These are phyloP conservation scores for Abscondita cerata DNA, from an alignment of 2,888 invertebrate genomes.

Conservation along the genomic window DNA sequence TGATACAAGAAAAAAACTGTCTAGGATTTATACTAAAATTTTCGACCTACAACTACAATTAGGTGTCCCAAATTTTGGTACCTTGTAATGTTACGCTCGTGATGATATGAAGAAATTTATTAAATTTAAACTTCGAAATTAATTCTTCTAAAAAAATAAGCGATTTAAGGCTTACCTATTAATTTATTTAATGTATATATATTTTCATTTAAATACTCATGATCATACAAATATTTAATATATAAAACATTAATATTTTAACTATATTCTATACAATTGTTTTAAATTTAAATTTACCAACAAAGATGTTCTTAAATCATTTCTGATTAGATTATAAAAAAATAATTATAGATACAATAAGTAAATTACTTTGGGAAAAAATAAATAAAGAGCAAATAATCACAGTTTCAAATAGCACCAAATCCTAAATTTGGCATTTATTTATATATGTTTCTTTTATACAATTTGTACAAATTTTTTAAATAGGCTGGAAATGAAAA, in stretches of 20 bases:
- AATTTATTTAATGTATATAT: constrained; percentile 18
- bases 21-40: no score
- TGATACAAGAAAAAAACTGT: no score
- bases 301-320: constrained; percentile 14
- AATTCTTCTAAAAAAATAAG: constrained; percentile 17
- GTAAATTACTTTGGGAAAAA: constrained; percentile 34
- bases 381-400: constrained; percentile 49
- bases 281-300: constrained; percentile 22
- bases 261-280: constrained; percentile 22
- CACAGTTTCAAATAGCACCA: constrained; percentile 60
- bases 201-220: constrained; percentile 16
- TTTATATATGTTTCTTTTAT: constrained; percentile 40
- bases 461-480: constrained; percentile 36
- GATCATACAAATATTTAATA: constrained; percentile 19
- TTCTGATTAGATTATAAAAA: constrained; percentile 36
- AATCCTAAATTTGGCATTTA: constrained; percentile 57
- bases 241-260: constrained; percentile 34
- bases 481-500: constrained; percentile 23
- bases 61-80: no score
- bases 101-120: neutral
- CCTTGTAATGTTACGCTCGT: no score
- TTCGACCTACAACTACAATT: no score
- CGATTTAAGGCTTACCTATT: constrained; percentile 19
- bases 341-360: constrained; percentile 39
- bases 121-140: neutral